phyloP scores from a whole-genome alignment of 2,888 invertebrate species.

The Acanthopleura granulata region DNA sequence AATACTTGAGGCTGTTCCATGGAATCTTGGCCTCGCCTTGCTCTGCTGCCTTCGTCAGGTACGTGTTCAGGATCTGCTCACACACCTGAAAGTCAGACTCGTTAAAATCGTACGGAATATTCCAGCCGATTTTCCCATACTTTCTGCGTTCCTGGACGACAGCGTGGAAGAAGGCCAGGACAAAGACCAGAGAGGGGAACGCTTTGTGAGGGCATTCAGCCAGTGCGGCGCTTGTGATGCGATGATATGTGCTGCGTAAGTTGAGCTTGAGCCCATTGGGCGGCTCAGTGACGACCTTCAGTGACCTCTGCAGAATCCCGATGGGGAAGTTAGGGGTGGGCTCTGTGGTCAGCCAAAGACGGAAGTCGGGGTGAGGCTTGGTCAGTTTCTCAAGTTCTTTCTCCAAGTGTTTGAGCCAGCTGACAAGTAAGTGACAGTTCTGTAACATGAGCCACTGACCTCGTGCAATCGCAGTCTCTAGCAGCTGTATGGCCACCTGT shows the following conservation, averaged over 20 bases:
- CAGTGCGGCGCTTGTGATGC: slow-evolving; percentile 82
- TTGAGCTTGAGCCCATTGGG: slow-evolving; percentile 92
- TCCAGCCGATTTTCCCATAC: slow-evolving; percentile 96
- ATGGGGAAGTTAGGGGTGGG: slow-evolving; percentile 89
- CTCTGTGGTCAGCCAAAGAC: slow-evolving; percentile 94
- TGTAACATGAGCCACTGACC: slow-evolving; percentile 94
- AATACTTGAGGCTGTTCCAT: slow-evolving; percentile 91
- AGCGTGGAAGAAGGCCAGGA: slow-evolving; percentile 93
- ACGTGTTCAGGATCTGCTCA: slow-evolving; percentile 86
- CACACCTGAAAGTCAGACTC: slow-evolving; percentile 92
- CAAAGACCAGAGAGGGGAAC: slow-evolving; percentile 87
- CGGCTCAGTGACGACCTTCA: slow-evolving; percentile 93
- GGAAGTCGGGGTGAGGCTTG: slow-evolving; percentile 90
- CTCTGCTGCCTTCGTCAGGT: slow-evolving; percentile 79
- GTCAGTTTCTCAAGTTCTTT: slow-evolving; percentile 84
- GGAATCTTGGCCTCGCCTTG: slow-evolving; percentile 79
- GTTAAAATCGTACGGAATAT: slow-evolving; percentile 93
- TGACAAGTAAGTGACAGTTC: slow-evolving; percentile 88
- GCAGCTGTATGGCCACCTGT: slow-evolving; percentile 77
- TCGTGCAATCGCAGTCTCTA: slow-evolving; percentile 69
- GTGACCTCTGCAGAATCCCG: slow-evolving; percentile 86
- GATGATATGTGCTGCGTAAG: slow-evolving; percentile 88
- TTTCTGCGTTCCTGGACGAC: slow-evolving; percentile 91
- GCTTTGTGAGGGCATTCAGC: slow-evolving; percentile 81
- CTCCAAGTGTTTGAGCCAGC: slow-evolving; percentile 85